These are phyloP conservation scores for Montipora efflorescens DNA, from an alignment of 64 coral and sea anemone genomes.

Conservation along the genomic window DNA sequence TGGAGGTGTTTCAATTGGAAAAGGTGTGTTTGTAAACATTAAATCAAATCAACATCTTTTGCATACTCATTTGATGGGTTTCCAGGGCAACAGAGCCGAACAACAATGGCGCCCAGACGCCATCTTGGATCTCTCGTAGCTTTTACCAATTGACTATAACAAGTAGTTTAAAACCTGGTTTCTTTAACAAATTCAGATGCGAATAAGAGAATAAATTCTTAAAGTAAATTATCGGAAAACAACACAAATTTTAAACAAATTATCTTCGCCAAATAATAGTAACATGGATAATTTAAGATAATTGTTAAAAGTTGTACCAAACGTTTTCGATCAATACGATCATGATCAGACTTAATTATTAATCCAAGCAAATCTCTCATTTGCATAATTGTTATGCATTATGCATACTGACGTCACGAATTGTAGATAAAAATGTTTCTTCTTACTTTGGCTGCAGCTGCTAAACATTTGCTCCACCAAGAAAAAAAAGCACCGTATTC, in stretches of 20 bases:
- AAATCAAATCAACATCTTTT: constrained; percentile 3
- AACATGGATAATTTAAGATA: no score
- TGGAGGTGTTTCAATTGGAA: background rate
- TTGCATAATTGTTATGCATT: no score
- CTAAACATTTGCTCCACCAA: background rate
- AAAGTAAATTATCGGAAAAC: no score
- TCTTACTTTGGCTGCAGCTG: background rate
- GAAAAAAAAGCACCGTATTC: background rate
- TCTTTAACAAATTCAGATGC: constrained; percentile 4
- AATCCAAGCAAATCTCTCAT: no score
- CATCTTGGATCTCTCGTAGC: background rate
- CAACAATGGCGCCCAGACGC: background rate
- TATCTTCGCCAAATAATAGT: no score
- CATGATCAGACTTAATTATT: no score
- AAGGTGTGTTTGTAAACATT: background rate
- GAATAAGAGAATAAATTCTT: background rate
- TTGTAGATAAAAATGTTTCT: background rate
- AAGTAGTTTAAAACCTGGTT: constrained; percentile 14
- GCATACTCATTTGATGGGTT: background rate
- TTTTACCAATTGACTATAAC: background rate
- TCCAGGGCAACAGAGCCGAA: background rate
- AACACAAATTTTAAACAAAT: no score
- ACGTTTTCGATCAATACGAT: no score
- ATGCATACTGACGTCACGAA: background rate
- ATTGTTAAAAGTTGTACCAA: no score